These are phyloP conservation scores for Saxidomus purpurata DNA, from an alignment of 1,140 invertebrate species.

Conservation along the genomic window DNA sequence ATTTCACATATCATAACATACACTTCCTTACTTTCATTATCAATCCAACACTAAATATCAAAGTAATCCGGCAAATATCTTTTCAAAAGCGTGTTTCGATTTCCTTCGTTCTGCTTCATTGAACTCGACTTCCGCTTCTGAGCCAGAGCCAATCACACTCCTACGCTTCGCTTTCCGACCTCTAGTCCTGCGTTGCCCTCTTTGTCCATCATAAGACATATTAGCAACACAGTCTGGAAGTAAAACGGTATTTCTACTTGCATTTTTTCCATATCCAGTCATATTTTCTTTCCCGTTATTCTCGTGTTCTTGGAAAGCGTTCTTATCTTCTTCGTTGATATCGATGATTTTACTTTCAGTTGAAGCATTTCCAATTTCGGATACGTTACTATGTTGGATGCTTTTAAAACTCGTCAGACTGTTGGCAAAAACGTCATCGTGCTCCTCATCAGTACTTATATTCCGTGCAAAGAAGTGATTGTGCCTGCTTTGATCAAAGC, in stretches of 20 bases:
- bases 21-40: too few relatives aligned
- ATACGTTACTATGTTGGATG: not conserved
- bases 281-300: not conserved
- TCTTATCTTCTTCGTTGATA: not conserved
- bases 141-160: not conserved
- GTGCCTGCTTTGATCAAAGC: not conserved
- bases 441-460: not conserved
- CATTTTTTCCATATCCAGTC: not conserved
- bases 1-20: too few relatives aligned
- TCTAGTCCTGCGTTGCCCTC: not conserved
- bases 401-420: not conserved
- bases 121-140: not conserved
- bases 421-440: not conserved
- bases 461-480: not conserved
- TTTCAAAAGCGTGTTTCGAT: constrained; percentile 51
- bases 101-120: constrained; percentile 36
- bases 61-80: constrained; percentile 54
- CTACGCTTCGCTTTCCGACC: not conserved
- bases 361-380: not conserved
- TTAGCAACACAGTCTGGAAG: not conserved
- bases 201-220: not conserved
- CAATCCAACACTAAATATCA: constrained; percentile 13
- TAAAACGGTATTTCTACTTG: too few relatives aligned
- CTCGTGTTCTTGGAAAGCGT: not conserved
- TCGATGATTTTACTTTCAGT: not conserved